phyloP scores from a whole-genome alignment of 2,113 vertebrate genomes.

The Thymallus thymallus region DNA sequence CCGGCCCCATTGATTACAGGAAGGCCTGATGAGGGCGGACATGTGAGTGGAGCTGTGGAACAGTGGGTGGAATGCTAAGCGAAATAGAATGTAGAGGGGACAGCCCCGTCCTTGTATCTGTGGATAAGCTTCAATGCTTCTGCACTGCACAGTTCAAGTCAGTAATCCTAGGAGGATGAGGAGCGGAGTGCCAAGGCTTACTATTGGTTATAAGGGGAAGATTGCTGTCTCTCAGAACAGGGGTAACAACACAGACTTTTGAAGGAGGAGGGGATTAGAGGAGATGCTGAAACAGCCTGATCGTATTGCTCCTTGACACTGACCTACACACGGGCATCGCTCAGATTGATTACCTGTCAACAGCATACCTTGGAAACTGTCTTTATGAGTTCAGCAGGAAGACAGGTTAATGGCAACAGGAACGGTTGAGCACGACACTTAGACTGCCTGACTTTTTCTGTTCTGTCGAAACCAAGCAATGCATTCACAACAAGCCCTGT shows the following conservation, averaged over 20 bases:
- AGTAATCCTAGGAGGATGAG: neutral
- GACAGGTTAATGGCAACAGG: neutral
- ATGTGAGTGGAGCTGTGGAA: slow-evolving; percentile 57
- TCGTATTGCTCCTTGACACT: slow-evolving; percentile 21
- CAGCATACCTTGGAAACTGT: slow-evolving; percentile 16
- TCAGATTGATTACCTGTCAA: slow-evolving; percentile 49
- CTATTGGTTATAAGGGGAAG: neutral
- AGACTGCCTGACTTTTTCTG: slow-evolving; percentile 11
- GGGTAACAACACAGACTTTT: slow-evolving; percentile 6
- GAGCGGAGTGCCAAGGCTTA: neutral
- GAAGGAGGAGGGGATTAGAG: slow-evolving; percentile 31
- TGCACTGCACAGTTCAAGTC: slow-evolving; percentile 5
- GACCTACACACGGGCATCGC: slow-evolving; percentile 27
- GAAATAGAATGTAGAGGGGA: slow-evolving; percentile 23
- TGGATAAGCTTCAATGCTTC: slow-evolving; percentile 17
- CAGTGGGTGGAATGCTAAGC: slow-evolving; percentile 49
- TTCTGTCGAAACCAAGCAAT: slow-evolving; percentile 27
- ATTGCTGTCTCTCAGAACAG: neutral
- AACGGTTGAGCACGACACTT: neutral
- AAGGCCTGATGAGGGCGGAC: slow-evolving; percentile 60
- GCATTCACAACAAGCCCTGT: slow-evolving; percentile 42
- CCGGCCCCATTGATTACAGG: slow-evolving; percentile 59
- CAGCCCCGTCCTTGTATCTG: neutral
- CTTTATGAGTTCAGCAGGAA: slow-evolving; percentile 25
- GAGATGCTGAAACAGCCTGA: neutral